Evolutionary conservation across 1,140 invertebrate genomes (phyloP).

Genomic region (Bombus ignitus): DNA sequence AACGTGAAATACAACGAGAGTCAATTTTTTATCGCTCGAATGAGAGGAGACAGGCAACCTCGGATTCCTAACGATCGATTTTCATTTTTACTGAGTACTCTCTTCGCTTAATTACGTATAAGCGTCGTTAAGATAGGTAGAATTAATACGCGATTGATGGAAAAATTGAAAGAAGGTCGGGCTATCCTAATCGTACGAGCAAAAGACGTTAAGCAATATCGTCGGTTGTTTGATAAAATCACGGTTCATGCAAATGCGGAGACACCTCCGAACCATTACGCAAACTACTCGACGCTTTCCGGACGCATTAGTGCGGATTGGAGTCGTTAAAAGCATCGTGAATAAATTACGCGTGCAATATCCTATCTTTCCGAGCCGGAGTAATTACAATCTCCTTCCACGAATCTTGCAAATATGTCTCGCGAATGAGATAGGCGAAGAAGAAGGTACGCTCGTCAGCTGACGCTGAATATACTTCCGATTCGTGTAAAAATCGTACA

Average conservation of each 20-base stretch:
- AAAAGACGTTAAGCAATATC: background rate
- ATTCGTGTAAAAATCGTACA: background rate
- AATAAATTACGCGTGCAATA: constrained; percentile 40
- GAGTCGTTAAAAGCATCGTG: constrained; percentile 20
- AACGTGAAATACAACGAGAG: background rate
- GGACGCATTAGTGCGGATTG: constrained; percentile 22
- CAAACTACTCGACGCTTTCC: constrained; percentile 9
- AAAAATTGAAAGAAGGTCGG: background rate
- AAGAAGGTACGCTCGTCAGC: background rate
- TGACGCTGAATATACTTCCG: background rate
- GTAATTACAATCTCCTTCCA: constrained; percentile 8
- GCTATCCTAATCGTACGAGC: background rate
- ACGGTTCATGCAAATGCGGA: constrained; percentile 7
- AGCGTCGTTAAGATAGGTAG: background rate
- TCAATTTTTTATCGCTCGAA: background rate
- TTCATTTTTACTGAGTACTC: background rate
- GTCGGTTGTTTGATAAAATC: background rate
- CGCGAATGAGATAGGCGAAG: background rate
- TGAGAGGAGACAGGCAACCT: background rate
- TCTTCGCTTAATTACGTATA: background rate
- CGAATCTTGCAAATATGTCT: constrained; percentile 9
- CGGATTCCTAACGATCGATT: background rate
- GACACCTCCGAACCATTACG: constrained; percentile 28
- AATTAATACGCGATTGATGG: constrained; percentile 10
- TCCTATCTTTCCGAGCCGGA: background rate